Percentiles rank a stretch among this genome's conserved stretches.
Conservation (phyloP, 2,113 vertebrate genomes). For the Turnix velox region DNA sequence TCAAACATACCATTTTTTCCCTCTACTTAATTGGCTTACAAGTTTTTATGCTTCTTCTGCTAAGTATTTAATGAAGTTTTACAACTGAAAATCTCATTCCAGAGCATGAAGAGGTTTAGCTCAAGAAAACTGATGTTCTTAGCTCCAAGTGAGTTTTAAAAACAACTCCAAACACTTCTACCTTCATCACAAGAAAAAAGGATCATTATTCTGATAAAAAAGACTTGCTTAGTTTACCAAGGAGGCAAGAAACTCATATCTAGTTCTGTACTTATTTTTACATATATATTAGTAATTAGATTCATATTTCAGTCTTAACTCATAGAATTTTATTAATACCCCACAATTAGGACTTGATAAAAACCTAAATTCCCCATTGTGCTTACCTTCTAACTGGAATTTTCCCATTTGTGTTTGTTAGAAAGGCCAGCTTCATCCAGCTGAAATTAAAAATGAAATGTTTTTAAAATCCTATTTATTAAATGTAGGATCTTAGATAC, state of each 20-base stretch:
- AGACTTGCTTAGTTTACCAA: not conserved
- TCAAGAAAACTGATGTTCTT: not conserved
- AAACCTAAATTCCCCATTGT: not conserved
- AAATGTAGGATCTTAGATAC: not conserved
- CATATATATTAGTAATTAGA: not conserved
- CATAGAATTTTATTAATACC: not conserved
- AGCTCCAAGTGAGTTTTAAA: not conserved
- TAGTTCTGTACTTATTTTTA: not conserved
- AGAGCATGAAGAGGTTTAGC: not conserved
- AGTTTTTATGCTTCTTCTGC: not conserved
- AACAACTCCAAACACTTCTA: not conserved
- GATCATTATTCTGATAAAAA: not conserved
- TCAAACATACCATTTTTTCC: not conserved
- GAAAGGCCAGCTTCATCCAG: constrained; percentile 97
- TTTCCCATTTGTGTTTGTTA: constrained; percentile 93
- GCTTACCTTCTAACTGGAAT: constrained; percentile 96
- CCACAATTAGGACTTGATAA: not conserved
- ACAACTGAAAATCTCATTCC: not conserved
- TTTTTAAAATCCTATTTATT: not conserved
- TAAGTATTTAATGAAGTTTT: not conserved
- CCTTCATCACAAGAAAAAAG: not conserved
- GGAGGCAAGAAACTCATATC: not conserved
- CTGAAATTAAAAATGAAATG: constrained; percentile 70
- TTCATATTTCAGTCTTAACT: not conserved
- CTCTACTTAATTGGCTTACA: not conserved